Conservation (phyloP, 2,113 vertebrate genomes). For the Labeo rohita region DNA sequence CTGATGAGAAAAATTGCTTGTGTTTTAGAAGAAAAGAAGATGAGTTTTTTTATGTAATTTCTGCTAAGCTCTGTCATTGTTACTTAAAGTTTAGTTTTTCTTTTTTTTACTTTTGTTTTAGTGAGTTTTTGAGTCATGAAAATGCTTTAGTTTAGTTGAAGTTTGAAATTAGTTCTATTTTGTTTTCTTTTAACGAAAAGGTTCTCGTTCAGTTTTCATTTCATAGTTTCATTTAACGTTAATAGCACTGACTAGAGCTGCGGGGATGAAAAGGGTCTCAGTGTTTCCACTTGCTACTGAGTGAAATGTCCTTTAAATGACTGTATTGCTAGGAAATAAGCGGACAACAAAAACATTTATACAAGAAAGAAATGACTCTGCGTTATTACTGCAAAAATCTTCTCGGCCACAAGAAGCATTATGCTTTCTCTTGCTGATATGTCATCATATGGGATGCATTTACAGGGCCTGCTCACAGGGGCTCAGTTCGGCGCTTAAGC, state of each 20-base stretch:
- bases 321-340: conserved; percentile 25
- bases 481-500: conserved; percentile 70
- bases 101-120: too few relatives aligned
- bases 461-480: conserved; percentile 61
- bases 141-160: not conserved
- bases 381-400: conserved; percentile 51
- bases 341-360: conserved; percentile 57
- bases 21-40: not conserved
- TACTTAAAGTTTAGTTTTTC: not conserved
- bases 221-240: not conserved
- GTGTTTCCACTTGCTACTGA: not conserved
- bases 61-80: too few relatives aligned
- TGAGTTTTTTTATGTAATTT: too few relatives aligned
- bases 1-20: conserved; percentile 37
- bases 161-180: not conserved
- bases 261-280: not conserved
- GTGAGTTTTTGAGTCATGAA: not conserved
- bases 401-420: conserved; percentile 61
- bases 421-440: conserved; percentile 56
- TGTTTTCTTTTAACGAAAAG: not conserved
- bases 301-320: not conserved
- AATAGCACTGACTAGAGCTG: not conserved
- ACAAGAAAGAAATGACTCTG: conserved; percentile 54
- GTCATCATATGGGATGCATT: conserved; percentile 67
- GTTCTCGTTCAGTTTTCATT: not conserved